Conservation (phyloP, 1,140 invertebrate species). For the Platyscapa corneri region DNA sequence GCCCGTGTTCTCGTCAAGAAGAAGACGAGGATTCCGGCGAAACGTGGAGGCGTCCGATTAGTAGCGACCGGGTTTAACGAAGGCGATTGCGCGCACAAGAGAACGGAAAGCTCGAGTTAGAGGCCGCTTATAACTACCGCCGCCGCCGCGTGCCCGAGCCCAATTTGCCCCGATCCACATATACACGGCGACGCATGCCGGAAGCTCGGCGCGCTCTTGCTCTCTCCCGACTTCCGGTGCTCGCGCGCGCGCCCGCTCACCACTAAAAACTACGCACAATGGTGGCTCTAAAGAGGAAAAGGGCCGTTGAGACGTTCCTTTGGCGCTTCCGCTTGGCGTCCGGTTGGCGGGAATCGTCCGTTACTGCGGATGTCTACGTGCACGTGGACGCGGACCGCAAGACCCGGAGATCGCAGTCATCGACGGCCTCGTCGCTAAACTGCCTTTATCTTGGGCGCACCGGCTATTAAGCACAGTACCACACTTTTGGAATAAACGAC, state of each 20-base stretch:
- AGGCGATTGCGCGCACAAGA: neutral
- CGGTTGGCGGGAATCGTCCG: neutral
- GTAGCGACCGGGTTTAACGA: neutral
- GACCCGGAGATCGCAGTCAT: too few species aligned
- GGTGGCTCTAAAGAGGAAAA: constrained; percentile 28
- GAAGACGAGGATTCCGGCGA: neutral
- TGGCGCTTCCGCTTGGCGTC: constrained; percentile 39
- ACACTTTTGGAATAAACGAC: too few species aligned
- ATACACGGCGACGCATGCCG: neutral
- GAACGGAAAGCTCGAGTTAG: constrained; percentile 37
- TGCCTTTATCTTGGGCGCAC: neutral
- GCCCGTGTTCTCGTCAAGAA: neutral
- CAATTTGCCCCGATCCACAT: too few species aligned
- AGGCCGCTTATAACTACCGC: neutral
- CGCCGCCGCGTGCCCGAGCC: constrained; percentile 12
- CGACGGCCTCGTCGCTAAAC: neutral
- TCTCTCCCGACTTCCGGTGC: neutral
- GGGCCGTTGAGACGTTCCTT: constrained; percentile 37
- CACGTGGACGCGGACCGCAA: neutral
- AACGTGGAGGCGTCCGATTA: neutral
- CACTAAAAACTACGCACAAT: neutral
- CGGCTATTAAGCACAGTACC: too few species aligned
- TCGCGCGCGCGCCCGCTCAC: too few species aligned
- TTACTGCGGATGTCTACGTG: too few species aligned
- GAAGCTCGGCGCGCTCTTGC: neutral